Base-by-base conservation (phyloP, 2,797 vertebrate species). In the Okamejei kenojei region DNA sequence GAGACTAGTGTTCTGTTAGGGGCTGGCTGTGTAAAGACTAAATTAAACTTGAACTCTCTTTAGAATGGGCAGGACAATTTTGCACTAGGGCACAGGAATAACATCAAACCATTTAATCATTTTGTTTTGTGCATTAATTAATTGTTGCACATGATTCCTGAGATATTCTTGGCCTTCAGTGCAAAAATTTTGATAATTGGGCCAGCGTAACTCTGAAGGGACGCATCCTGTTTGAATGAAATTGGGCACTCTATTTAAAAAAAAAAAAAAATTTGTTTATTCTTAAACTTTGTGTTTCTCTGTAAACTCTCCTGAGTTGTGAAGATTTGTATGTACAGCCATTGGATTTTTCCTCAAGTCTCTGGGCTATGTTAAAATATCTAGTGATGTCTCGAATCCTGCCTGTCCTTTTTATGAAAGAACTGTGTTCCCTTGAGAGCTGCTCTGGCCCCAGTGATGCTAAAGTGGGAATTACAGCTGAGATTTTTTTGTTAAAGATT, bases 1-100 rank as follows among this genome's bases (percentile, higher is more conserved):
- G 93, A 94, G 90, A 96, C 96, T 97, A 97, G 71, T 96, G 97
- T 96, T 96, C 97, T 96, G 97, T 97, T 96, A 97, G 97, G 97
- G 96, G 97, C 97, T 98, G 97, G 97, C 97, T 97, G 96, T 97
- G 96, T 96, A 97, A 76, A 68, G 35, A 58, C 71, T 90, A 45
- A 68, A 45, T 90, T 90, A 71, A 38, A 38, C n/a, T 73, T 82
- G n/a, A 45, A 29, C 61, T 23, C 45, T 88, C 21, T 74, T n/a
- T 92, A 92, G 90, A 54, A 29, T 23, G 15, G 68, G 71, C 38
- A 58, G 54, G 68, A 15, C 6, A 45, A 11, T 74, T 92, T 92
- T 92, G 90, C 38, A 92, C 90, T 92, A 54, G 90, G 38, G 71
- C n/a, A 15, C 90, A 45, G 90, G 73, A 91, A 73, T 73, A 26